Evolutionary conservation across 1,140 invertebrate species (phyloP).

Genomic region (Temnothorax curvispinosus): DNA sequence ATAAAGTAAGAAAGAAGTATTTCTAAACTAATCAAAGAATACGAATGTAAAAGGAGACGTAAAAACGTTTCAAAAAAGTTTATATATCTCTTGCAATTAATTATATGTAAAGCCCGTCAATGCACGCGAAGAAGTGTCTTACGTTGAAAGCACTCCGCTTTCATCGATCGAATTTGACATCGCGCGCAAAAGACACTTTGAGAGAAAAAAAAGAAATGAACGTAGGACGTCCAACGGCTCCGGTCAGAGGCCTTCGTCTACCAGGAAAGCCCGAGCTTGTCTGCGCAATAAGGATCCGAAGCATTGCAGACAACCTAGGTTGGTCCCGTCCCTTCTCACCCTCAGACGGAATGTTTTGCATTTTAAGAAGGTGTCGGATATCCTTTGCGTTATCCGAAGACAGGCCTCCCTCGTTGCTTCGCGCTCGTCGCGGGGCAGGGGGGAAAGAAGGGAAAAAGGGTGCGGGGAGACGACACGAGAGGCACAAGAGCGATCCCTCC

Average conservation of each 20-base stretch:
- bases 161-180: conserved; percentile 36
- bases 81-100: conserved; percentile 27
- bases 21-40: not conserved
- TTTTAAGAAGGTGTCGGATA: conserved; percentile 84
- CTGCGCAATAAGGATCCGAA: conserved; percentile 76
- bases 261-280: conserved; percentile 73
- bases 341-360: conserved; percentile 83
- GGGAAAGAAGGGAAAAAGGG: conserved; percentile 14
- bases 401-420: conserved; percentile 63
- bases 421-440: conserved; percentile 43
- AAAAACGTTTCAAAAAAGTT: not conserved
- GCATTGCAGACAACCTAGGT: conserved; percentile 61
- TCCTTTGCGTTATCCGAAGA: conserved; percentile 78
- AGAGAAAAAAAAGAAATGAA: not conserved
- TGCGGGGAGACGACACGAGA: conserved; percentile 24
- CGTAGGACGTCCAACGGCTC: conserved; percentile 27
- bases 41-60: not conserved
- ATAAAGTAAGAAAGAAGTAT: not conserved
- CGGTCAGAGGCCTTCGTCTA: conserved; percentile 64
- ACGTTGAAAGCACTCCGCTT: conserved; percentile 3
- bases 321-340: conserved; percentile 63
- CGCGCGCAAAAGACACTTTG: conserved; percentile 40
- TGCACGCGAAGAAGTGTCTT: not conserved
- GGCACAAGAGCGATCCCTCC: conserved; percentile 55
- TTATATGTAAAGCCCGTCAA: not conserved